Base-by-base conservation (phyloP, 2,113 vertebrate genomes). In the Aix galericulata region DNA sequence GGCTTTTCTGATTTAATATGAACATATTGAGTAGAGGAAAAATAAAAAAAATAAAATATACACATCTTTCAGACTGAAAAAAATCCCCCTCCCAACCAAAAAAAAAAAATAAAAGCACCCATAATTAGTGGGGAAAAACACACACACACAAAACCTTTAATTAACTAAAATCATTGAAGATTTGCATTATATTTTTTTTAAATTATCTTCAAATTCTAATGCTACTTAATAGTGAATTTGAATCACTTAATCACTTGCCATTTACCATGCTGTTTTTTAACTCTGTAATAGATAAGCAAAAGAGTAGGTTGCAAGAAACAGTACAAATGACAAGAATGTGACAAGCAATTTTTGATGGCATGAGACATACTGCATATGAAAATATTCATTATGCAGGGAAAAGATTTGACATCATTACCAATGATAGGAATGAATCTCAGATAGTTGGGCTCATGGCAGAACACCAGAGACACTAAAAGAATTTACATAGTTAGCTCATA, bases 191-290 rank as follows among this genome's bases (percentile, higher is more conserved):
- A 16, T 48, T 22, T 50, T 95, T 89, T 94, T 93, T 82, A 84
- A 96, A 94, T 96, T 72, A 85, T 82, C 60, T 94, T 91, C 81
- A 81, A 92, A 91, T 81, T 96, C 62, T 68, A 95, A 96, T 95
- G 69, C 14, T 91, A 76, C 91, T 96, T 92, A 94, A 38, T 32
- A 78, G 52, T 69, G 42, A 58, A 86, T 93, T 96, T 95, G 68
- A 94, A 89, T 72, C 85, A 66, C 44, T 88, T 84, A 92, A 95
- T 96, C 64, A 93, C 96, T 95, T 97, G 69, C 23, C 94, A 95
- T 96, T 94, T 86, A 92, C 62, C 89, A 60, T 73, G 64, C 40
- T 83, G 18, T 0, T 69, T 31, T 96, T 96, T 94, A 91, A 68
- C 29, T 91, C 46, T 96, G 62, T 87, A 91, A 89, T 72, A 91